These are phyloP conservation scores for Brienomyrus longianalis DNA, from an alignment of 2,113 vertebrate species.

Conservation along the genomic window DNA sequence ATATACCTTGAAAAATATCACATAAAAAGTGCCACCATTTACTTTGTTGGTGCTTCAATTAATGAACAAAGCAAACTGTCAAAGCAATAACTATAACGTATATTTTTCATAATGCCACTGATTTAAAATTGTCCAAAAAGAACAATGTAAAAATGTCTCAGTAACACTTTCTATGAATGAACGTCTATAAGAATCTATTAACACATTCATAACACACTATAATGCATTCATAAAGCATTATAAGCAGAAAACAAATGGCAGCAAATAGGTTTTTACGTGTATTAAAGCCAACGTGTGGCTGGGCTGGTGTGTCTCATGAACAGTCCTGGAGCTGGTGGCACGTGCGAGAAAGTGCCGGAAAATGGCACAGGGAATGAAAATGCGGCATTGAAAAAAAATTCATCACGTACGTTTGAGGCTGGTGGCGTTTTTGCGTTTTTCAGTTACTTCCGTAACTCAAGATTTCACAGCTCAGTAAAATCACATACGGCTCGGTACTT, in stretches of 20 bases:
- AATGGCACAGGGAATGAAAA: background rate
- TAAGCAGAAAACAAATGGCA: background rate
- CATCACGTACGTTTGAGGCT: background rate
- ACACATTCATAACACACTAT: no score
- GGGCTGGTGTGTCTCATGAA: background rate
- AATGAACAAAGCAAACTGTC: background rate
- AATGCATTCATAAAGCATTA: no score
- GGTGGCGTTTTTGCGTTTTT: background rate
- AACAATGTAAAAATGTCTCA: no score
- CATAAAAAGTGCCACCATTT: background rate
- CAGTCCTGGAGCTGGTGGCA: background rate
- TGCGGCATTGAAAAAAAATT: background rate
- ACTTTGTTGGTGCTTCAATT: background rate
- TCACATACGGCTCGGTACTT: background rate
- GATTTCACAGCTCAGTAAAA: background rate
- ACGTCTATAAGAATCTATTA: no score
- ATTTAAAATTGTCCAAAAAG: background rate
- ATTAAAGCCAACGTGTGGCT: background rate
- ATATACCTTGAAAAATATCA: background rate
- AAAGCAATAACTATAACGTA: background rate
- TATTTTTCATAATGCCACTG: background rate
- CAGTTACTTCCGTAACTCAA: background rate
- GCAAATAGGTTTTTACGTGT: background rate
- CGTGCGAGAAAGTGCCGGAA: background rate
- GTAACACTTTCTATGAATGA: no score